phyloP scores from a whole-genome alignment of 2,797 vertebrate genomes.

The Cuculus canorus region DNA sequence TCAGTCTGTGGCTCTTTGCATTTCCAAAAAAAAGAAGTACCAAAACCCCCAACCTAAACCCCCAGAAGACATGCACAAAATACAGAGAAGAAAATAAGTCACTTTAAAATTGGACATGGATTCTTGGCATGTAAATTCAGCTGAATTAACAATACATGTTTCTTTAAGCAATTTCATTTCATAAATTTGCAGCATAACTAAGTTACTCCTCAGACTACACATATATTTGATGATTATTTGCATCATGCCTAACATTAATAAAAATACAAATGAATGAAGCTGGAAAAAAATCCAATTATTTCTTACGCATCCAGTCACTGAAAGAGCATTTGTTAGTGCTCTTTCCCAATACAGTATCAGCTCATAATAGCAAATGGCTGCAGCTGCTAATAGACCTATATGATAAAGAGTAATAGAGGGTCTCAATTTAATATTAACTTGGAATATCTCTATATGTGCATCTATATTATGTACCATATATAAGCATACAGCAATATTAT shows the following conservation, averaged over 20 bases:
- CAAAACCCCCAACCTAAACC: background rate
- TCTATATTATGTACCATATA: background rate
- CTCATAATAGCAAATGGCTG: background rate
- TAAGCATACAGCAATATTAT: background rate
- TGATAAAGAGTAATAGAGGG: background rate
- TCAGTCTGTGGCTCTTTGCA: background rate
- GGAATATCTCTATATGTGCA: too few relatives aligned
- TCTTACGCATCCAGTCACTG: background rate
- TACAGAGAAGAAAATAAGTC: background rate
- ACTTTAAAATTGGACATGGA: background rate
- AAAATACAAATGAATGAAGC: background rate
- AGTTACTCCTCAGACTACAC: background rate
- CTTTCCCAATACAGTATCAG: background rate
- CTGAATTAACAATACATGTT: background rate
- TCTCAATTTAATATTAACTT: too few relatives aligned
- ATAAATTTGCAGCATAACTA: background rate
- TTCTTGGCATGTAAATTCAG: background rate
- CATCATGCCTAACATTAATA: background rate
- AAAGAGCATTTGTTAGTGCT: background rate
- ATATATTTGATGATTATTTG: background rate
- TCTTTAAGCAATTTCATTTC: background rate
- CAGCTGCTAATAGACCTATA: rapidly evolving
- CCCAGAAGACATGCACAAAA: background rate
- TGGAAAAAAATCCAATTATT: background rate
- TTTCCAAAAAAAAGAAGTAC: background rate